phyloP scores from a whole-genome alignment of 2,797 vertebrate genomes.

The Coendou prehensilis region DNA sequence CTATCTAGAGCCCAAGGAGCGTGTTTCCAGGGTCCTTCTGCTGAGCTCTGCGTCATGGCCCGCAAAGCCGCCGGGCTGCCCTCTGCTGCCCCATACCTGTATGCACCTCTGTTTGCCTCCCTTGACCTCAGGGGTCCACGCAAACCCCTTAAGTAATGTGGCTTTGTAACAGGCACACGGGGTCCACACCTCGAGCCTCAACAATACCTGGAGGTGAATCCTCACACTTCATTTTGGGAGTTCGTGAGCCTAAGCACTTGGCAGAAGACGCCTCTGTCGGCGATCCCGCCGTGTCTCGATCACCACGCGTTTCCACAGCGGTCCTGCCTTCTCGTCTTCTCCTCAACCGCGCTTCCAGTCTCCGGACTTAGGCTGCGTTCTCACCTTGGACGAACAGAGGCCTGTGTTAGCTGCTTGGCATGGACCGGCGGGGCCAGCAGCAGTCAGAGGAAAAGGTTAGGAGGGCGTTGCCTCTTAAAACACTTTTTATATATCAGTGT shows the following conservation, averaged over 20 bases:
- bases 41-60: slow-evolving; percentile 93
- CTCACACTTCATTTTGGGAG: slow-evolving; percentile 92
- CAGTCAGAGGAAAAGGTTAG: background rate
- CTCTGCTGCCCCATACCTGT: slow-evolving; percentile 93
- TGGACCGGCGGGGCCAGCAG: background rate
- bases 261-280: slow-evolving; percentile 94
- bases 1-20: slow-evolving; percentile 91
- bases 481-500: background rate
- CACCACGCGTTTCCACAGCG: slow-evolving; percentile 92
- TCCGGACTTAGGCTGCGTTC: slow-evolving; percentile 96
- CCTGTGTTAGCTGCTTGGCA: background rate
- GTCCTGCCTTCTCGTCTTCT: slow-evolving; percentile 95
- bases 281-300: slow-evolving; percentile 94
- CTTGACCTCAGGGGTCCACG: background rate
- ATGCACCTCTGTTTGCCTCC: slow-evolving; percentile 93
- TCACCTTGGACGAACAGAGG: slow-evolving; percentile 93
- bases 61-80: slow-evolving; percentile 93
- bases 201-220: slow-evolving; percentile 93
- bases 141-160: slow-evolving; percentile 93
- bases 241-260: slow-evolving; percentile 94
- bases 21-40: slow-evolving; percentile 94
- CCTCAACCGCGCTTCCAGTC: slow-evolving; percentile 94
- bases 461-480: background rate
- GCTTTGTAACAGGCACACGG: slow-evolving; percentile 91
- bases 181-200: slow-evolving; percentile 87